A percentile compares a stretch with the other conserved stretches of the same genome.
These are phyloP conservation scores for Alosa sapidissima DNA, from an alignment of 2,797 vertebrate species.

Conservation along the genomic window DNA sequence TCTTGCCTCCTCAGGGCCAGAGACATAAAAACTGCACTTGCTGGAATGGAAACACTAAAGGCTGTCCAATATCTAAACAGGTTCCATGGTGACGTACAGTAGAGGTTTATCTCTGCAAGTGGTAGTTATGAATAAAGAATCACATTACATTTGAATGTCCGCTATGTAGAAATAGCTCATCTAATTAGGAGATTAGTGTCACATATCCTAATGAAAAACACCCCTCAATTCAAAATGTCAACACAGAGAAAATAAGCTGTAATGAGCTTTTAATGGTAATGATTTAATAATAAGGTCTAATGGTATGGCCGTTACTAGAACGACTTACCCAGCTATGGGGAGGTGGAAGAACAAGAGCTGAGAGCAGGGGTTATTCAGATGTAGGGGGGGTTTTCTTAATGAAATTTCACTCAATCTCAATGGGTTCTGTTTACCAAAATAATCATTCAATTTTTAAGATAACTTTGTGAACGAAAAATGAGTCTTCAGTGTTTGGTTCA, in stretches of 20 bases:
- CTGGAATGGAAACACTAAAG: neutral
- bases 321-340: neutral
- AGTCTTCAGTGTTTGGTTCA: neutral
- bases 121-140: neutral
- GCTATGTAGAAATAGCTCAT: neutral
- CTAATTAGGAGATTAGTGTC: neutral
- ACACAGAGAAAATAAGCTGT: conserved; percentile 42
- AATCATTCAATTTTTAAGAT: neutral
- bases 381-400: neutral
- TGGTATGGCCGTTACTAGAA: neutral
- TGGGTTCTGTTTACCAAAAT: neutral
- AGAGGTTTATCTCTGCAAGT: neutral
- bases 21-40: neutral
- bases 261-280: conserved; percentile 66
- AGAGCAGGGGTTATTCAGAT: neutral
- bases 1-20: neutral
- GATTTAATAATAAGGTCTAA: conserved; percentile 1
- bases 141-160: neutral
- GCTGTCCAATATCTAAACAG: neutral
- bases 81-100: neutral
- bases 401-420: neutral
- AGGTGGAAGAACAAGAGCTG: neutral
- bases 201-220: conserved; percentile 33
- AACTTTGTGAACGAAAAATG: too few relatives aligned
- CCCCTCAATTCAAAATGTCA: conserved; percentile 38